phyloP scores from a whole-genome alignment of 2,888 invertebrate species.

The Coenonympha glycerion region DNA sequence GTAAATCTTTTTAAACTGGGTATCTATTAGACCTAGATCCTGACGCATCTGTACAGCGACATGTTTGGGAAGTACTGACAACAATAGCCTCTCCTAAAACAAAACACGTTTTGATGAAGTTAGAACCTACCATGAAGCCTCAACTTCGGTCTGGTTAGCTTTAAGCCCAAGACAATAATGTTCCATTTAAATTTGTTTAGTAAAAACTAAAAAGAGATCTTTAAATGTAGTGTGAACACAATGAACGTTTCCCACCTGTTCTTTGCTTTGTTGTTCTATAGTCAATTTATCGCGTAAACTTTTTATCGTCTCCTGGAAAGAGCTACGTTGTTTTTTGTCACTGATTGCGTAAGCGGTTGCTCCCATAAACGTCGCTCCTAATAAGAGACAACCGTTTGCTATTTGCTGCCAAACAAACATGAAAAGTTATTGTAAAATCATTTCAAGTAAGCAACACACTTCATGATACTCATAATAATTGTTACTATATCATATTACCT shows the following conservation, averaged over 20 bases:
- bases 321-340: slow-evolving; percentile 90
- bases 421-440: background rate
- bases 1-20: slow-evolving; percentile 97
- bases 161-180: no score
- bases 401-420: slow-evolving; percentile 74
- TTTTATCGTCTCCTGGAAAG: slow-evolving; percentile 92
- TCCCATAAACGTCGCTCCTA: slow-evolving; percentile 85
- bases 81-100: slow-evolving; percentile 89
- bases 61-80: slow-evolving; percentile 96
- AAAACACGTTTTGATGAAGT: no score
- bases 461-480: no score
- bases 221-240: background rate
- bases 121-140: no score
- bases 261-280: slow-evolving; percentile 94
- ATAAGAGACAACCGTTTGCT: slow-evolving; percentile 81
- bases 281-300: slow-evolving; percentile 93
- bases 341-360: slow-evolving; percentile 77
- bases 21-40: slow-evolving; percentile 92
- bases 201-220: background rate
- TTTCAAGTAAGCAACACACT: background rate
- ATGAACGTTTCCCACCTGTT: slow-evolving; percentile 79
- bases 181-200: no score
- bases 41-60: slow-evolving; percentile 97
- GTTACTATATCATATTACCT: slow-evolving; percentile 38
- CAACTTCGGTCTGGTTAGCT: no score